Base-by-base conservation (phyloP, 2,797 vertebrate genomes). In the Galago senegalensis region DNA sequence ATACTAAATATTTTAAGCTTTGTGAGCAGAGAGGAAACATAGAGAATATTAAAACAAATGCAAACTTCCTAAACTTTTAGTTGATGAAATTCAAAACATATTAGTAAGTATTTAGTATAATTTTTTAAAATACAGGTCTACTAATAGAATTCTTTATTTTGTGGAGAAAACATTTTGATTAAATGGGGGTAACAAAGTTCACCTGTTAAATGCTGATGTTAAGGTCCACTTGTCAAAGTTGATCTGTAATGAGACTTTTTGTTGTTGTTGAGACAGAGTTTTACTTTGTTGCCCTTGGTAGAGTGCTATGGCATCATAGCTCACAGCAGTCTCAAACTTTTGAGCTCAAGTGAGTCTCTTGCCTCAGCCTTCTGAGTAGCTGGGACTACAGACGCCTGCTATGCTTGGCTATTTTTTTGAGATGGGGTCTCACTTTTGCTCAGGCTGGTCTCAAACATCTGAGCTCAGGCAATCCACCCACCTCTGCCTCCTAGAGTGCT, bases 1-100 rank as follows among this genome's bases (percentile, higher is more conserved):
- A 79, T 17, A 40, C 10, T 58, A 92, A 60, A 58, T n/a, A 84
- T 67, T 92, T 92, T 92, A 43, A 86, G 46, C 34, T 92, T 92
- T 60, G 34, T 16, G 23, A 67, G 10, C 3, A 16, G 69, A 77
- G 23, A 49, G 29, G 29, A 49, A 92, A 69, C 67, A 77, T 69
- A 23, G 27, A 86, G 21, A 58, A 63, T 65, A 89, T 58, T 56
- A 84, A 93, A 89, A 85, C 23, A 93, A 11, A 83, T 21, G 4
- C 10, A 85, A 85, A 60, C 18, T 72, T 95, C 23, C 29, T 37
- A 17, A 85, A 53, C 16, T 72, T 65, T 83, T 83, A 81, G 67
- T 12, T 92, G 77, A 83, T 83, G 13, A 76, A 60, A 82, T 53
- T 49, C 23, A 77, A 92, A 77, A 67, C n/a, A 92, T 34, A 79